These are phyloP conservation scores for Kryptolebias marmoratus DNA, from an alignment of 2,113 vertebrate species.

Conservation along the genomic window DNA sequence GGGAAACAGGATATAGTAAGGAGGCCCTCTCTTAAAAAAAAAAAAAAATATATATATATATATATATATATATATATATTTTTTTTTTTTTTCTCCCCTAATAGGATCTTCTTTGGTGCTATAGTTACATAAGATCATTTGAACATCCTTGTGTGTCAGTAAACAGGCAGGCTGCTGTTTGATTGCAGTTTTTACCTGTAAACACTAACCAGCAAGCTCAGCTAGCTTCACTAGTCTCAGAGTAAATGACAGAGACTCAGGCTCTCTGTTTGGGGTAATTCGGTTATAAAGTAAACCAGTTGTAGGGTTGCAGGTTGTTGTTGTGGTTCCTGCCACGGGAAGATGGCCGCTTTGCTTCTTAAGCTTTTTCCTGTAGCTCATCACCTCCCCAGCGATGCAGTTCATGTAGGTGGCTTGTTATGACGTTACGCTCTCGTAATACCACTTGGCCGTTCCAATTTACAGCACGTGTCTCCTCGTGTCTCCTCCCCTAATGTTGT, in stretches of 20 bases:
- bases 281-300: too few relatives aligned
- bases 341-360: neutral
- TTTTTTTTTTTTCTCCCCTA: neutral
- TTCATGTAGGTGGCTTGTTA: conserved; percentile 5
- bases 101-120: neutral
- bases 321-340: neutral
- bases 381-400: neutral
- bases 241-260: too few relatives aligned
- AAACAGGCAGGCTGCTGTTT: neutral
- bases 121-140: neutral
- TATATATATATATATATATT: too few relatives aligned
- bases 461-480: conserved; percentile 8
- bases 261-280: too few relatives aligned
- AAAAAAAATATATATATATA: too few relatives aligned
- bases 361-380: conserved; percentile 8
- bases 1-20: neutral
- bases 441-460: conserved; percentile 3
- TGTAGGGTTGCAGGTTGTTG: neutral
- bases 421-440: neutral
- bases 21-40: neutral
- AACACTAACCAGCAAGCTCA: too few relatives aligned
- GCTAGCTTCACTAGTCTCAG: too few relatives aligned
- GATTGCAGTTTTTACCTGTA: too few relatives aligned
- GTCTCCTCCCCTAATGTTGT: neutral
- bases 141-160: conserved; percentile 4